Base-by-base conservation (phyloP, 2,888 invertebrate genomes). In the Diaperis boleti region DNA sequence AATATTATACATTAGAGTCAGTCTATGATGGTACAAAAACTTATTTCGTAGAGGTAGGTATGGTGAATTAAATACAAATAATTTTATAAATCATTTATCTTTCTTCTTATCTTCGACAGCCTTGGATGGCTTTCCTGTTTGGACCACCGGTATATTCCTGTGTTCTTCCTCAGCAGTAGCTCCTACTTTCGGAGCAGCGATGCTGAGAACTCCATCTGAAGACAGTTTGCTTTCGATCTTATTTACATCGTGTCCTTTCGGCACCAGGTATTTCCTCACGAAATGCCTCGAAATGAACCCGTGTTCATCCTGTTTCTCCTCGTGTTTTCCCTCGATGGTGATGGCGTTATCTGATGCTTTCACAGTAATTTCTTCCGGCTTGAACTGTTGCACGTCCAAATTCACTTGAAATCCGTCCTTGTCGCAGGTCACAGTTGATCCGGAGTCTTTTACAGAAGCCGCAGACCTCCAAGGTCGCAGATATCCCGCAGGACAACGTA, bases 231-330 rank as follows among this genome's bases (percentile, higher is more conserved):
- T 92, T 62, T 87, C 86, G 1, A 93, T 88, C 37, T 88, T 85
- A 57, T 86, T 86, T 1, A 90, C 85, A 55, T 93, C 90, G 57
- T 89, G 89, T 0, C 88, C 90, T 71, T 89, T 87, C 0, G 93
- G 93, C 49, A 93, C 76, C 41, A 86, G 76, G 76, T 92, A 93
- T 60, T 89, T 85, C 22, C 93, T 84, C 64, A 89, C 87, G 72
- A 92, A 92, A 69, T 92, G 90, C 56, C 92, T 85, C 29, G 89
- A 87, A n/a, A 92, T 87, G 78, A 85, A 89, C 0, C 92, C 92
- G 70, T 89, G 89, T n/a, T 89, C 87, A 68, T 92, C 91, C 39
- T 86, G 85, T 69, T 88, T 89, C 65, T 92, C 88, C 72, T 91
- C 91, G 75, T 91, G 92, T 76, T 88, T 92, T 0, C 90, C 93